phyloP scores from a whole-genome alignment of 2,113 vertebrate species.

The Equus quagga region DNA sequence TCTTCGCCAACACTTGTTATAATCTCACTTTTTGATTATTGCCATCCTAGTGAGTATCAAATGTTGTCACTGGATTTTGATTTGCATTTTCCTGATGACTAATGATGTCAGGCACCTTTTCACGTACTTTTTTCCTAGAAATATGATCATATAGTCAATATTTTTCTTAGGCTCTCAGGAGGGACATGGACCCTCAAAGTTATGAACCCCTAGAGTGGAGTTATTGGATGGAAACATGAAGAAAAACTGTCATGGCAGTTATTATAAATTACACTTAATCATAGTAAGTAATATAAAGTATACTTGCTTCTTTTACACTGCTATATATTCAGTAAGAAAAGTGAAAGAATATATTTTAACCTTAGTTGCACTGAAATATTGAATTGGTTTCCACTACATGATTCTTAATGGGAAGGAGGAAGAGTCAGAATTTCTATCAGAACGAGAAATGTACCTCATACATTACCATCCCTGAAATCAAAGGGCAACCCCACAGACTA shows the following conservation, averaged over 20 bases:
- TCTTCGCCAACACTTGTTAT: not conserved
- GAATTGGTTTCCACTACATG: not conserved
- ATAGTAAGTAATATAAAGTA: not conserved
- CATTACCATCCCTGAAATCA: conserved; percentile 12
- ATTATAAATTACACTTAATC: conserved; percentile 15
- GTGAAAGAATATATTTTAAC: not conserved
- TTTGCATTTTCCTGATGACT: not conserved
- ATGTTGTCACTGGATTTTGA: not conserved
- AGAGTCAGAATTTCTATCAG: not conserved
- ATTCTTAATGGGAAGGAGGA: not conserved
- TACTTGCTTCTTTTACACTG: not conserved
- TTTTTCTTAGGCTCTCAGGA: not conserved
- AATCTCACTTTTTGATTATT: not conserved
- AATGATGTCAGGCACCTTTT: not conserved
- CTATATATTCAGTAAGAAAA: not conserved
- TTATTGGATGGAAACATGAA: not conserved
- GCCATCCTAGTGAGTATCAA: not conserved
- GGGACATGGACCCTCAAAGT: not conserved
- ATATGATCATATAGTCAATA: not conserved
- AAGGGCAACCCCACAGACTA: not conserved
- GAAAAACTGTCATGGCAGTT: not conserved
- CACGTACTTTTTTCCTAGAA: not conserved
- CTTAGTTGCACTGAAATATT: not conserved
- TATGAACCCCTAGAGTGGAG: not conserved
- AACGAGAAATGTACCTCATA: not conserved